phyloP scores from a whole-genome alignment of 2,888 invertebrate genomes.

The Drosophila silvestris region DNA sequence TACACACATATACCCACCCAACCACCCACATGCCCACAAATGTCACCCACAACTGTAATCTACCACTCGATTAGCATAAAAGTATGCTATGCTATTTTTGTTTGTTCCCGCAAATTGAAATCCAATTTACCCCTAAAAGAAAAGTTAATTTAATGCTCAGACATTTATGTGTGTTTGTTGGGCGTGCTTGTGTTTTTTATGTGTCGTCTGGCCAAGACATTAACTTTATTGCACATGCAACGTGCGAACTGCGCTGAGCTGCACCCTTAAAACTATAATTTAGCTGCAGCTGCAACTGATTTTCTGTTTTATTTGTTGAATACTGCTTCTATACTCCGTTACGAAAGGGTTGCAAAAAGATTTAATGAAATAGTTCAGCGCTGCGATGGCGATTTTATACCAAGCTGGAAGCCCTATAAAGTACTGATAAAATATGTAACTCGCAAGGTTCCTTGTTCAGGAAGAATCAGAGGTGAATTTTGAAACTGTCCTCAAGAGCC shows the following conservation, averaged over 20 bases:
- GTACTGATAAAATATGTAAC: background rate
- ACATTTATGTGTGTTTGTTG: slow-evolving; percentile 4
- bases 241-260: slow-evolving; percentile 14
- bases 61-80: slow-evolving; percentile 53
- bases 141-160: slow-evolving; percentile 13
- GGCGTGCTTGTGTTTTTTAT: slow-evolving; percentile 10
- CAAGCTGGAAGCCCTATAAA: background rate
- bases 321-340: background rate
- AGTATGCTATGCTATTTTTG: slow-evolving; percentile 48
- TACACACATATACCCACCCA: background rate
- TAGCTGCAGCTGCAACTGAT: slow-evolving; percentile 6
- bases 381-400: background rate
- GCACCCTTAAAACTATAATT: slow-evolving; percentile 4
- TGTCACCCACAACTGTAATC: slow-evolving; percentile 9
- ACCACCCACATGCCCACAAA: background rate
- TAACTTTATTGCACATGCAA: slow-evolving; percentile 42
- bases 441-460: background rate
- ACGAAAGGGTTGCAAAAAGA: slow-evolving; percentile 4
- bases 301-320: background rate
- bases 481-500: background rate
- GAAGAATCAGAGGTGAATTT: background rate
- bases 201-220: slow-evolving; percentile 46
- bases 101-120: slow-evolving; percentile 29
- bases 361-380: background rate
- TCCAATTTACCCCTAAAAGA: slow-evolving; percentile 17